Evolutionary conservation across 2,888 invertebrate species (phyloP).

Genomic region (Trichogramma dendrolimi): DNA sequence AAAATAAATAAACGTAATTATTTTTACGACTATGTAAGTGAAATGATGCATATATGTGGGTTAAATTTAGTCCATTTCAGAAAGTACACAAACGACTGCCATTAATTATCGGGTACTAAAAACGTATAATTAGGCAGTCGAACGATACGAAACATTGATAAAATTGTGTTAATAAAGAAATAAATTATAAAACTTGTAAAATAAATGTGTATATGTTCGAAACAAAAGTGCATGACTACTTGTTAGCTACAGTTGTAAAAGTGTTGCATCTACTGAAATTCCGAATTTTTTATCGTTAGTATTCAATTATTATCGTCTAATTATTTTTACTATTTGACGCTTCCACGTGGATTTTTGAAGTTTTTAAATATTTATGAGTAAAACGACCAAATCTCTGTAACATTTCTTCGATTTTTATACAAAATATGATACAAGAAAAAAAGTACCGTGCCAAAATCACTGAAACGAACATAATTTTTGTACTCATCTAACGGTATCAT

Average conservation of each 20-base stretch:
- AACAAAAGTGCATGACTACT: slow-evolving; percentile 36
- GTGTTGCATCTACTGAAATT: slow-evolving; percentile 18
- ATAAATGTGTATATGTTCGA: slow-evolving; percentile 31
- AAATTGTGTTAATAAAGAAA: slow-evolving; percentile 24
- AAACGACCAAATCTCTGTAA: slow-evolving; percentile 24
- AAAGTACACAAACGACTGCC: slow-evolving; percentile 33
- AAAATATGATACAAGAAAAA: slow-evolving; percentile 25
- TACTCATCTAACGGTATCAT: not conserved
- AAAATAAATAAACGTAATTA: slow-evolving; percentile 15
- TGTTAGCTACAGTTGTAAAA: slow-evolving; percentile 27
- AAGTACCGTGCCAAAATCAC: slow-evolving; percentile 26
- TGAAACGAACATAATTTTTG: not conserved
- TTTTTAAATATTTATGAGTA: slow-evolving; percentile 5
- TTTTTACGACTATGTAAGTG: slow-evolving; percentile 27
- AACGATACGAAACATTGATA: slow-evolving; percentile 21
- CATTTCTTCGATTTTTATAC: slow-evolving; percentile 22
- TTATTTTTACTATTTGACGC: slow-evolving; percentile 21
- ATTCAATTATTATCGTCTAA: slow-evolving; percentile 11
- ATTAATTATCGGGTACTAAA: slow-evolving; percentile 2
- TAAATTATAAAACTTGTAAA: slow-evolving; percentile 36
- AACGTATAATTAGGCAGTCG: slow-evolving; percentile 13
- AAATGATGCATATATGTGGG: slow-evolving; percentile 24
- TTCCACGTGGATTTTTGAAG: slow-evolving; percentile 15
- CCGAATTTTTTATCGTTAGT: slow-evolving; percentile 26
- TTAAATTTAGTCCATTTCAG: slow-evolving; percentile 30